phyloP scores from a whole-genome alignment of 1,140 invertebrate species.

The Rhyacophila brunnea region DNA sequence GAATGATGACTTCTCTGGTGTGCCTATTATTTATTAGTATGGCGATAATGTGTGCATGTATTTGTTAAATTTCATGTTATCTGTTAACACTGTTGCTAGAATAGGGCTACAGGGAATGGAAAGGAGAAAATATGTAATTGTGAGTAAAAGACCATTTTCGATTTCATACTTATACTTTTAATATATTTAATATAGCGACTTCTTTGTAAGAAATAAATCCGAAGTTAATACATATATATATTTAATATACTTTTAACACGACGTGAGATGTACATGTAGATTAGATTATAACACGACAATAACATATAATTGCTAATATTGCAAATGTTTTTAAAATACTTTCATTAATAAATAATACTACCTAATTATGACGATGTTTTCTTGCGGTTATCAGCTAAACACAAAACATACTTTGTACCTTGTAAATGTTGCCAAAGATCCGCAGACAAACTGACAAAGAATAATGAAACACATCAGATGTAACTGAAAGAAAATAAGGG shows the following conservation, averaged over 20 bases:
- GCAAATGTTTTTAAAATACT: slow-evolving; percentile 24
- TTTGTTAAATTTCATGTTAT: too few species aligned
- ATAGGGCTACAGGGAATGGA: background rate
- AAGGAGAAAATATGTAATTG: too few species aligned
- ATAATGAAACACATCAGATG: too few species aligned
- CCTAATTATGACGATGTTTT: background rate
- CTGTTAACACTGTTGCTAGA: too few species aligned
- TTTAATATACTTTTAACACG: slow-evolving; percentile 10
- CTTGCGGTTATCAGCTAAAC: too few species aligned
- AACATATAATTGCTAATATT: slow-evolving; percentile 31
- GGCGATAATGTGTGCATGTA: too few species aligned
- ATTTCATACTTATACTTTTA: slow-evolving; percentile 25
- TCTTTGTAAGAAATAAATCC: slow-evolving; percentile 24
- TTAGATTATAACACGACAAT: slow-evolving; percentile 24
- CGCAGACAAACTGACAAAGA: too few species aligned
- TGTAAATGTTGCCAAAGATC: too few species aligned
- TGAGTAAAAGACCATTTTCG: slow-evolving; percentile 9
- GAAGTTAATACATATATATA: slow-evolving; percentile 17
- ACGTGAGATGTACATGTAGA: slow-evolving; percentile 25
- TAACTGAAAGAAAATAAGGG: too few species aligned
- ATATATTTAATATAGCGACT: slow-evolving; percentile 27
- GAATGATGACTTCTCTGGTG: too few species aligned
- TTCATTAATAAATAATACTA: slow-evolving; percentile 23
- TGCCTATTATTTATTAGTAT: too few species aligned
- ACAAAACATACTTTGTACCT: too few species aligned